Base-by-base conservation (phyloP, 2,113 vertebrate species). In the Cheilinus undulatus region DNA sequence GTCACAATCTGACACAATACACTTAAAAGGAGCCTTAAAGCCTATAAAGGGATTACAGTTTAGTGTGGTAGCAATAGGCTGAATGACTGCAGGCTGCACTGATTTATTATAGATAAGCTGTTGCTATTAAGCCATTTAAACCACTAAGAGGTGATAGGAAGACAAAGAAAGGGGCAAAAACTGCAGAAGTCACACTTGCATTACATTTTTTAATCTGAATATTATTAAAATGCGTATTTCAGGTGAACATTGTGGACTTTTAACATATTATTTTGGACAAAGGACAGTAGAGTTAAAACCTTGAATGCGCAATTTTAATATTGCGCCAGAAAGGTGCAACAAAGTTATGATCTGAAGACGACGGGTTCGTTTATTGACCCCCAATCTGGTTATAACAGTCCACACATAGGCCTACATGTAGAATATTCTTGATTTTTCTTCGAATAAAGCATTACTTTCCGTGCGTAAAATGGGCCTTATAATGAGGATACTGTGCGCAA, bases 1-100 rank as follows among this genome's bases (percentile, higher is more conserved):
- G 65, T 80, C 59, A 26, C 20, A 56, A 42, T 64, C 34, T 67
- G 64, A 70, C 73, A 85, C 68, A 73, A 65, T 61, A 48, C 43
- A 51, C 64, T 76, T 51, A 50, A 61, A 58, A 79, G 66, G 36
- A 51, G 48, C 51, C 49, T 74, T 57, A 58, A 58, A 84, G 69
- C 63, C 54, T 76, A 20, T 63, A 48, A 76, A 58, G 65, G 67
- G 56, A 71, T 77, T 72, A 54, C 34, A 60, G 71, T 46, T 80
- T 73, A 65, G 50, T 59, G 48, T 66, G 65, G 51, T 71, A 76
- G 56, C 69, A 69, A 58, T 34, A 30, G 71, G 76, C 60, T 74
- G 83, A 60, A 88, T 87, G 74, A 28, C 87, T 87, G 68, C 76
- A 77, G 85, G 83, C 83, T 85, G 74, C 83, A 27, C 50, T 70